These are phyloP conservation scores for Campopleginae sp. DNA, from an alignment of 2,888 invertebrate genomes.

Conservation along the genomic window DNA sequence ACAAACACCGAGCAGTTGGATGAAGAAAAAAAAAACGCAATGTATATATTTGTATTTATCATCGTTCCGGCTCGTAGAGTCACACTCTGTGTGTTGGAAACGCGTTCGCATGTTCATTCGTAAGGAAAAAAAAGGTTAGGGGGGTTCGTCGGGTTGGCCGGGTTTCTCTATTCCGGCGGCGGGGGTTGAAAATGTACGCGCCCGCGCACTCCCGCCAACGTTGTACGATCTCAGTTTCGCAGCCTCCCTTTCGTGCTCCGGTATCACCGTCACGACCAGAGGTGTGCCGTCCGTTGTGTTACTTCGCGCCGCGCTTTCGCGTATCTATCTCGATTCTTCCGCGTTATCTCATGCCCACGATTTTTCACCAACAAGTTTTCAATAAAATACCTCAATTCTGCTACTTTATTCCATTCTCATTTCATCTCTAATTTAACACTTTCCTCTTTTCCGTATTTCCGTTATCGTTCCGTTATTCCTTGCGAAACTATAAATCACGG, in stretches of 20 bases:
- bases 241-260: constrained; percentile 82
- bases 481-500: neutral
- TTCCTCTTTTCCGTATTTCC: neutral
- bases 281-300: constrained; percentile 76
- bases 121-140: constrained; percentile 21
- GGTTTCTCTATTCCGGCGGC: constrained; percentile 75
- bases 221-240: constrained; percentile 82
- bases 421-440: neutral
- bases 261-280: constrained; percentile 77
- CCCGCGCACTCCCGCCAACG: constrained; percentile 76
- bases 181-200: constrained; percentile 79
- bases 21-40: neutral
- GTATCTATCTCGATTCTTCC: constrained; percentile 46
- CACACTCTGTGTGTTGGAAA: constrained; percentile 45
- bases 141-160: constrained; percentile 70
- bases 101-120: constrained; percentile 44
- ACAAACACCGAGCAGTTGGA: neutral
- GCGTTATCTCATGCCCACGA: constrained; percentile 7
- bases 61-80: constrained; percentile 38
- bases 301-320: constrained; percentile 65
- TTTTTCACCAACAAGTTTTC: neutral
- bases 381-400: neutral
- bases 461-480: neutral
- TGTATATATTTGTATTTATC: constrained; percentile 34
- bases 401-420: neutral